These are phyloP conservation scores for Cephalopachus bancanus DNA, from an alignment of 2,797 vertebrate genomes.

Conservation along the genomic window DNA sequence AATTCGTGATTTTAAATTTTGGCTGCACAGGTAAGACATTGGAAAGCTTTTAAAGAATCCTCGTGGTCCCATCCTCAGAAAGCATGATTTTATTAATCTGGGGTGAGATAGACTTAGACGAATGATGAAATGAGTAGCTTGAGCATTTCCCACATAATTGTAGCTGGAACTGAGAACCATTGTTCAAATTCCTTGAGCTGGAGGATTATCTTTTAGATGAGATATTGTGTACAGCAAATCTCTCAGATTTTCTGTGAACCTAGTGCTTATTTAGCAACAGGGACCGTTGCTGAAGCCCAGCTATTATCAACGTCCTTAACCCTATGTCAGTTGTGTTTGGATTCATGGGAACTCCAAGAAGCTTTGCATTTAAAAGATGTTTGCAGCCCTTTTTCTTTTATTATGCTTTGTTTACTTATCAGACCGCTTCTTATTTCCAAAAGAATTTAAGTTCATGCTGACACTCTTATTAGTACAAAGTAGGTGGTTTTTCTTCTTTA, in stretches of 20 bases:
- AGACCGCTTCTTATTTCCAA: neutral
- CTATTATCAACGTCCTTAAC: neutral
- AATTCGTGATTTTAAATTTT: neutral
- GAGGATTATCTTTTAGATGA: neutral
- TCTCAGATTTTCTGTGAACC: neutral
- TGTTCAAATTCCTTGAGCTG: neutral
- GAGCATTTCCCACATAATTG: neutral
- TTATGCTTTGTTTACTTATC: neutral
- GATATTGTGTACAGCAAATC: neutral
- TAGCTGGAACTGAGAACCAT: neutral
- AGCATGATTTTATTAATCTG: neutral
- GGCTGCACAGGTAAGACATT: neutral
- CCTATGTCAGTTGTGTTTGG: neutral
- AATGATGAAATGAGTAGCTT: neutral
- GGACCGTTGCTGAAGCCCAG: neutral
- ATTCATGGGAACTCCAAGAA: neutral
- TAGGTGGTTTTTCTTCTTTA: neutral
- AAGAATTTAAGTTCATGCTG: neutral
- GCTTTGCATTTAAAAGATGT: neutral
- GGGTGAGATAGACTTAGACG: neutral
- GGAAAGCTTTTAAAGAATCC: neutral
- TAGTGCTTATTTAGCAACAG: neutral
- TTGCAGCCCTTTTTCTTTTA: neutral
- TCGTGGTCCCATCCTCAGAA: neutral
- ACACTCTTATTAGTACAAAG: neutral